Percentiles rank a stretch among this genome's conserved stretches.
phyloP scores from a whole-genome alignment of 1,140 invertebrate genomes.

The Eriocheir sinensis region DNA sequence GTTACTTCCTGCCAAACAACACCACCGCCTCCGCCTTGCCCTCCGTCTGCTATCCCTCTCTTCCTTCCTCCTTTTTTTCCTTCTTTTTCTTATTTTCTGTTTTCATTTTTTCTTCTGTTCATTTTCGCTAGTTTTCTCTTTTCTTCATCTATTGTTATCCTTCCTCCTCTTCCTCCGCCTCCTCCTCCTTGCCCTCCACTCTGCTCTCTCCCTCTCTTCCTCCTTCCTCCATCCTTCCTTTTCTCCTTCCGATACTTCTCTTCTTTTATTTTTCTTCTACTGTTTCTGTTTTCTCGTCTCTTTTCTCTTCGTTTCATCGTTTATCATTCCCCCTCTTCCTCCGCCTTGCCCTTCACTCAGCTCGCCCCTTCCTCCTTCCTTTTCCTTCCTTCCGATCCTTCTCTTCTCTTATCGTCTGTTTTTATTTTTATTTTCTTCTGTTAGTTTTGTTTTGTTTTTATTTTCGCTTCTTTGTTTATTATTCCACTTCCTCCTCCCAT shows the following conservation, averaged over 20 bases:
- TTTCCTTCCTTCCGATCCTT: neutral
- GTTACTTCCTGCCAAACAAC: neutral
- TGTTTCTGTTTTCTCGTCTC: neutral
- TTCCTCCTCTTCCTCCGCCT: neutral
- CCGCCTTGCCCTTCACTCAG: neutral
- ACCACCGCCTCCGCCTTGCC: neutral
- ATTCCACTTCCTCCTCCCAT: too few relatives aligned
- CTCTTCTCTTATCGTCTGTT: too few relatives aligned
- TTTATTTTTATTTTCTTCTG: too few relatives aligned
- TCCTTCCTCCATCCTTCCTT: neutral
- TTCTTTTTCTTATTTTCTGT: neutral
- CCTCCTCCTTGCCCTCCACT: neutral
- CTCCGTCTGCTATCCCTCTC: neutral
- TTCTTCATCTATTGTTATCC: neutral
- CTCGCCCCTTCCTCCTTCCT: neutral
- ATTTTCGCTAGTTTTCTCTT: neutral
- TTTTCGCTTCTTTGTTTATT: too few relatives aligned
- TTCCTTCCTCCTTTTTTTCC: neutral
- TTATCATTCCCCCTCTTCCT: neutral
- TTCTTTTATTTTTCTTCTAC: neutral
- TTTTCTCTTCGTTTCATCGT: neutral
- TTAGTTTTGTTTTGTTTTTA: too few relatives aligned
- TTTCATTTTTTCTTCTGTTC: neutral
- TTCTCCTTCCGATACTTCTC: neutral
- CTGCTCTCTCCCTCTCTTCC: neutral